Base-by-base conservation (phyloP, 1,140 invertebrate species). In the Drosophila pseudoobscura region DNA sequence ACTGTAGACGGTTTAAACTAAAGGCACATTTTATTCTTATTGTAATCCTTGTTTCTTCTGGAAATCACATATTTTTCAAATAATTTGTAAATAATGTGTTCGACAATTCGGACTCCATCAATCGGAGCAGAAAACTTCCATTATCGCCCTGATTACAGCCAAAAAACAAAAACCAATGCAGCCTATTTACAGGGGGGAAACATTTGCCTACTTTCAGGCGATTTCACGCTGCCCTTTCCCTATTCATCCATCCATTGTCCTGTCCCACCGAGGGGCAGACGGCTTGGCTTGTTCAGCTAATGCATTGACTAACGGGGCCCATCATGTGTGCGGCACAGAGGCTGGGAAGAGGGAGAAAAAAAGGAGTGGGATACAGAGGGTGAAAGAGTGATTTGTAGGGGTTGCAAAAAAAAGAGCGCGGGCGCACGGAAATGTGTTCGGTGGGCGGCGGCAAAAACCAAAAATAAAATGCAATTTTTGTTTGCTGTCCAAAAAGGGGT, bases 401-500 rank as follows among this genome's bases (percentile, higher is more conserved):
- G 41, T 31, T 50, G 31, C 43, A 20, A 7, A n/a, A 35, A 83
- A 73, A 54, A 24, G 47, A 51, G 43, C 43, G 15, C 60, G 76
- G 46, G 11, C 35, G 35, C 35, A 13, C 35, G 35, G 35, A 13
- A 60, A 62, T 57, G 64, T 60, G 63, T 59, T 41, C n/a, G 46
- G 59, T 62, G 59, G 44, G 74, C 65, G 70, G 78, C 70, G 47
- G 58, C 65, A 80, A 77, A 74, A 73, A 80, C 80, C 66, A 75
- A 87, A 87, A 88, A 87, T 88, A 87, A 87, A 87, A 87, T 87
- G 83, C 78, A 82, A 87, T 87, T 87, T 87, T 87, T 87, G 83
- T 88, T 88, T 70, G 66, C 66, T 26, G 66, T 69, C 64, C 66
- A 46, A 57, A 70, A 63, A 8, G 75, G 74, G 74, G 83, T 61